Base-by-base conservation (phyloP, 2,888 invertebrate species). In the Thymelicus sylvestris region DNA sequence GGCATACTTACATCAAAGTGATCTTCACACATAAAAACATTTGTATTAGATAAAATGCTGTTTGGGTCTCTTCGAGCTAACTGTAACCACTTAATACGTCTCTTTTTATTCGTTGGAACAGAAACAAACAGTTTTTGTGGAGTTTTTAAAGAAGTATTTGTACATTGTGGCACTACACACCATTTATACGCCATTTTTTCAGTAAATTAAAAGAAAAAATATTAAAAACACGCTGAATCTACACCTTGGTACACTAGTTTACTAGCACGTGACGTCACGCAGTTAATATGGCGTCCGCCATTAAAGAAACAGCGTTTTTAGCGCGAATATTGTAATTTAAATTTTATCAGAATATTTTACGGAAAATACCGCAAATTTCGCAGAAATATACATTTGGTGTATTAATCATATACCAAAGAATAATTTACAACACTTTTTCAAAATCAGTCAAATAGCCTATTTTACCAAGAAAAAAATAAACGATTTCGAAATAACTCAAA, bases 81-180 rank as follows among this genome's bases (percentile, higher is more conserved):
- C 5, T 31, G 31, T 31, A 31, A 31, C 31, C 31, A 31, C 31
- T 5, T 31, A 5, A 6, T 44, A 5, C 8, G 12, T 44, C 44
- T 44, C 6, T 12, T 44, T 6, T 5, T 0, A 63, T 73, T 57
- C 38, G 38, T 67, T 67, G 67, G 70, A 52, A 70, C 73, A 68
- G n/a, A 66, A 71, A 73, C n/a, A 68, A 73, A 73, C 41, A 71
- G 19, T 73, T 71, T 73, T 13, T 71, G 5, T 61, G 67, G 67
- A 73, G 2, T 71, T 19, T 47, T 71, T 65, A 73, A 61, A 19
- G 55, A 65, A 1, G 71, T 66, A 66, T 66, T 71, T 59, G 48
- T 71, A 66, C 68, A 73, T 50, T 61, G 57, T 47, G 71, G 67
- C 31, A 67, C 60, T 31, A 31, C 8, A 44, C 44, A 44, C 44